A percentile compares a stretch with the other conserved stretches of the same genome.
These are phyloP conservation scores for Choristoneura rosaceana DNA, from an alignment of 2,888 invertebrate species.

Conservation along the genomic window DNA sequence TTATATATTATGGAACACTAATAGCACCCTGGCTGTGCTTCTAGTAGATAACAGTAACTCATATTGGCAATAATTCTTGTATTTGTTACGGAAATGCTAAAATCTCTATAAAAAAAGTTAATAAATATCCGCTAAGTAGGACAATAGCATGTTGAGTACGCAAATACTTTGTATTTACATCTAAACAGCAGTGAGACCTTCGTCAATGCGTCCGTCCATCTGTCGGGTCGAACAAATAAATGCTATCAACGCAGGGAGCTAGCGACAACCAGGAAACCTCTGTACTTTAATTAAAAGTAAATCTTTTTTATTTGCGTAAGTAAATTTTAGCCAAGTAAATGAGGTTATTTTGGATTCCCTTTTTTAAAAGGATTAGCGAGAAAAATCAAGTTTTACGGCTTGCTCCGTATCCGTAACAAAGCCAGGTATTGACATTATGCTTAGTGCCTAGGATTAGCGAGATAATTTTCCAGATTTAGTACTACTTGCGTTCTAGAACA, in stretches of 20 bases:
- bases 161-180: constrained; percentile 62
- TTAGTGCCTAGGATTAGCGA: no score
- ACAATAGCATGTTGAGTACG: constrained; percentile 48
- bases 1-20: no score
- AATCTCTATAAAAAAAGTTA: neutral
- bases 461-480: no score
- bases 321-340: constrained; percentile 31
- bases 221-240: constrained; percentile 60
- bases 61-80: no score
- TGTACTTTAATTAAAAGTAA: constrained; percentile 74
- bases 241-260: constrained; percentile 61
- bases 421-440: no score
- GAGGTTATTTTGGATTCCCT: constrained; percentile 20
- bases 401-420: no score
- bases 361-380: neutral
- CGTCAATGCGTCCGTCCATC: constrained; percentile 57
- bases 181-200: constrained; percentile 58
- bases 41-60: no score
- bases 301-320: constrained; percentile 56
- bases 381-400: no score
- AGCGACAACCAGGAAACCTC: constrained; percentile 61
- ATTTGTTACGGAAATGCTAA: no score
- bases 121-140: constrained; percentile 20
- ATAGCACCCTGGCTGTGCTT: no score
- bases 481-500: no score